These are phyloP conservation scores for Diadumene lineata DNA, from an alignment of 92 coral and sea anemone genomes.

Conservation along the genomic window DNA sequence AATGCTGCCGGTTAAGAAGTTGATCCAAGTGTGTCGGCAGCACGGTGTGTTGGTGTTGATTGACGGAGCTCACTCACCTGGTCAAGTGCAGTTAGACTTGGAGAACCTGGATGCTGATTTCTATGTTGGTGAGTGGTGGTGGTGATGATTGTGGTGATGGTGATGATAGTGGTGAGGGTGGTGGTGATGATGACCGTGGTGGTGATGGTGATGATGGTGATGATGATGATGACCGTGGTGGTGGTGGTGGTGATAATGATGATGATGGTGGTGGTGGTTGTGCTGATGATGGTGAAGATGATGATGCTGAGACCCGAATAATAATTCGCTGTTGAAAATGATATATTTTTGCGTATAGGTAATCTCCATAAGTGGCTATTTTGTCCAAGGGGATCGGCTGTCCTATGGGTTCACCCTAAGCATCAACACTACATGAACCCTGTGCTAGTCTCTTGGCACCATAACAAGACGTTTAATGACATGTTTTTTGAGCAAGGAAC, in stretches of 20 bases:
- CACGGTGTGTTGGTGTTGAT: slow-evolving; percentile 66
- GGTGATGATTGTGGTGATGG: neutral
- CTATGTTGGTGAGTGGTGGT: slow-evolving; percentile 58
- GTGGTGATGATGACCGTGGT: neutral
- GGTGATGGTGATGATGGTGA: neutral
- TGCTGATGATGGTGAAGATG: too few relatives aligned
- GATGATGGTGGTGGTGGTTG: too few relatives aligned
- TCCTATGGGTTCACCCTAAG: slow-evolving; percentile 79
- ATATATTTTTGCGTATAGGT: slow-evolving; percentile 52
- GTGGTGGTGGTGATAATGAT: too few relatives aligned
- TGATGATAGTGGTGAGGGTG: neutral
- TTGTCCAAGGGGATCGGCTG: slow-evolving; percentile 75
- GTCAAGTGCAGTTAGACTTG: slow-evolving; percentile 71
- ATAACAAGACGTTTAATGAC: slow-evolving; percentile 63
- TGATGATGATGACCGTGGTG: too few relatives aligned
- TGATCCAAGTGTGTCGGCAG: slow-evolving; percentile 68
- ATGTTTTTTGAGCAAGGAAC: slow-evolving; percentile 75
- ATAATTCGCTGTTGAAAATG: too few relatives aligned
- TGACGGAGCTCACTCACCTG: slow-evolving; percentile 91
- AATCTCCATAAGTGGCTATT: slow-evolving; percentile 81
- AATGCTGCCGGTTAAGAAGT: slow-evolving; percentile 61
- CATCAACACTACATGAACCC: slow-evolving; percentile 68
- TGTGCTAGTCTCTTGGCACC: slow-evolving; percentile 75
- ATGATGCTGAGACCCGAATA: too few relatives aligned
- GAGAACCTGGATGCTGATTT: slow-evolving; percentile 82